phyloP scores from a whole-genome alignment of 2,888 invertebrate species.

The Euplagia quadripunctaria region DNA sequence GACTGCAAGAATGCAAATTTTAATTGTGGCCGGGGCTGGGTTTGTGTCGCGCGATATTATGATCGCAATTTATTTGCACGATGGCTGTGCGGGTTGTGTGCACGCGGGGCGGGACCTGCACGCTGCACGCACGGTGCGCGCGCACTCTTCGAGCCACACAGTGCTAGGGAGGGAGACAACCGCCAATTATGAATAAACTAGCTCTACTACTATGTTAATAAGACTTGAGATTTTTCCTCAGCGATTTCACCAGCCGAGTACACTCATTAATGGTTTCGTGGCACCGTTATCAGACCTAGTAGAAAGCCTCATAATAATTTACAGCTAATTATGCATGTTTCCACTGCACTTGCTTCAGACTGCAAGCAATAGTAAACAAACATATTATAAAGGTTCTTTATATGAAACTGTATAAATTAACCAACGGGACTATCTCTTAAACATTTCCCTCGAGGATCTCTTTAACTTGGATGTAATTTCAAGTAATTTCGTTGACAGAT shows the following conservation, averaged over 20 bases:
- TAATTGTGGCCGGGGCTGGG: slow-evolving; percentile 75
- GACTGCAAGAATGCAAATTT: slow-evolving; percentile 82
- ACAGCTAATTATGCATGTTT: slow-evolving; percentile 48
- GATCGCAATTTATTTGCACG: slow-evolving; percentile 76
- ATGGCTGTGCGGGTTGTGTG: slow-evolving; percentile 48
- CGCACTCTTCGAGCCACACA: slow-evolving; percentile 66
- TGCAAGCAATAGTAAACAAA: slow-evolving; percentile 19
- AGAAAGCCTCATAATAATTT: slow-evolving; percentile 73
- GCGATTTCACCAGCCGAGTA: slow-evolving; percentile 81
- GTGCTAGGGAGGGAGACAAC: slow-evolving; percentile 74
- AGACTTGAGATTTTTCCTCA: slow-evolving; percentile 82
- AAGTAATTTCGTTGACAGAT: slow-evolving; percentile 27
- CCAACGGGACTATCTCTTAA: slow-evolving; percentile 18
- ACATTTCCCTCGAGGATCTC: slow-evolving; percentile 3
- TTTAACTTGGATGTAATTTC: slow-evolving; percentile 19
- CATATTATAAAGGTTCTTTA: background rate
- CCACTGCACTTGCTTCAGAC: slow-evolving; percentile 24
- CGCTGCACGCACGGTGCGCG: slow-evolving; percentile 65
- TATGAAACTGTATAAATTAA: slow-evolving; percentile 21
- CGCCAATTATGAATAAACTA: slow-evolving; percentile 86
- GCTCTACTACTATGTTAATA: slow-evolving; percentile 85
- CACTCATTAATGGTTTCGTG: slow-evolving; percentile 82
- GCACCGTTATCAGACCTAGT: slow-evolving; percentile 73
- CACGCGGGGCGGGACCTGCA: slow-evolving; percentile 64
- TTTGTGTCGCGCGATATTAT: slow-evolving; percentile 76